Percentiles rank a stretch among this genome's conserved stretches.
Conservation (phyloP, 2,113 vertebrate species). For the Oncorhynchus kisutch region DNA sequence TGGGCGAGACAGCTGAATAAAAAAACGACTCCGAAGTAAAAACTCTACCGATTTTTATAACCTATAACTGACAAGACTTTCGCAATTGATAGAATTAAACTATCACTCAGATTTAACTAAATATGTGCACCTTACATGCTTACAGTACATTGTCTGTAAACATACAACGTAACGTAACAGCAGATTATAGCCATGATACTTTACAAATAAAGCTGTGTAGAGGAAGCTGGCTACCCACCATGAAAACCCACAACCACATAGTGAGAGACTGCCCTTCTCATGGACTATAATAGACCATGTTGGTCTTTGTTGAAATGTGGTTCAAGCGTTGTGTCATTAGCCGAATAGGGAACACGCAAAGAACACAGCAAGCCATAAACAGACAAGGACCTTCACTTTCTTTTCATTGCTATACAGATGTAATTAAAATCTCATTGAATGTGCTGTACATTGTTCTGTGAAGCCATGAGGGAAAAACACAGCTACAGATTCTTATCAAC, state of each 20-base stretch:
- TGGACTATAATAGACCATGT: too few relatives aligned
- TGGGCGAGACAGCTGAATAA: conserved; percentile 7
- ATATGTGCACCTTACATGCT: not conserved
- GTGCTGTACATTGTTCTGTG: too few relatives aligned
- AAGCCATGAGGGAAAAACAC: too few relatives aligned
- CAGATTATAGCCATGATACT: conserved; percentile 3
- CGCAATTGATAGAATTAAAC: not conserved
- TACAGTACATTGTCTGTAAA: not conserved
- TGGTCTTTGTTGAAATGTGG: too few relatives aligned
- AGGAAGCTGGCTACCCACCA: conserved; percentile 47
- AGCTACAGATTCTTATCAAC: too few relatives aligned
- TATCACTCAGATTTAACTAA: not conserved
- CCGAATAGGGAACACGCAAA: too few relatives aligned
- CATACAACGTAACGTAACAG: conserved; percentile 1
- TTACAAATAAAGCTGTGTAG: not conserved
- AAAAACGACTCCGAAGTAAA: conserved; percentile 20
- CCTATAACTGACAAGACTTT: not conserved
- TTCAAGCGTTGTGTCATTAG: too few relatives aligned
- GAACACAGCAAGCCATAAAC: too few relatives aligned
- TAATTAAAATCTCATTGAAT: too few relatives aligned
- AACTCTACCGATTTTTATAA: conserved; percentile 3
- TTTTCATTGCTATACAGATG: too few relatives aligned
- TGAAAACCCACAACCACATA: conserved; percentile 36
- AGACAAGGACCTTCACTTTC: too few relatives aligned
- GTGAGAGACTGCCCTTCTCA: not conserved